A percentile compares a stretch with the other conserved stretches of the same genome.
phyloP scores from a whole-genome alignment of 2,797 vertebrate species.

The Mormyrus proboscirostris region DNA sequence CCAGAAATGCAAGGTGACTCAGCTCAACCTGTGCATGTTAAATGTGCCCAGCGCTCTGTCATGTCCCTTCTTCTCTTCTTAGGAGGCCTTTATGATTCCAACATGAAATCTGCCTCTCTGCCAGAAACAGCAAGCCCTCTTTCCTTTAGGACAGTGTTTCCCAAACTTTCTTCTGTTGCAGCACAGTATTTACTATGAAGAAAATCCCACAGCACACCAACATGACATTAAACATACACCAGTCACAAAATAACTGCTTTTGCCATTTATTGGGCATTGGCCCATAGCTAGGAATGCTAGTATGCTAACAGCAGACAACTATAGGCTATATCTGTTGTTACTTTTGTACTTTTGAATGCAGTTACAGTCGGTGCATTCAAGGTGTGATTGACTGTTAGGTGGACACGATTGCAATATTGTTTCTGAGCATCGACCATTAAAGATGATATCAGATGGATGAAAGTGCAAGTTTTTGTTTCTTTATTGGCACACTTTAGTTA shows the following conservation, averaged over 20 bases:
- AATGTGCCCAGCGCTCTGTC: background rate
- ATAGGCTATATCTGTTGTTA: background rate
- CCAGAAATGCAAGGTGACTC: background rate
- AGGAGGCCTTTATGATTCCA: background rate
- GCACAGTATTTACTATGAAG: background rate
- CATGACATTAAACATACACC: background rate
- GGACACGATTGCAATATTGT: background rate
- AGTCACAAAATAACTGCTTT: background rate
- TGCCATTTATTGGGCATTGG: background rate
- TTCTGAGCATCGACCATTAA: background rate
- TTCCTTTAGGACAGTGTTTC: background rate
- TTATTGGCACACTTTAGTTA: background rate
- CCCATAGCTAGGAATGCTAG: background rate
- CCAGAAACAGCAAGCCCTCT: background rate
- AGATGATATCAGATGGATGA: background rate
- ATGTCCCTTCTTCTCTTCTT: background rate
- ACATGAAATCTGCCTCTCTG: background rate
- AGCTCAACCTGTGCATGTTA: background rate
- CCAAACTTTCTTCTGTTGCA: background rate
- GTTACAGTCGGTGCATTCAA: background rate
- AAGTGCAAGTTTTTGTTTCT: background rate
- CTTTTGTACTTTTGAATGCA: background rate
- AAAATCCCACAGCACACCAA: background rate
- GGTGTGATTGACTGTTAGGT: background rate
- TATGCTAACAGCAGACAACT: background rate